Conservation (phyloP, 2,888 invertebrate genomes). For the Xiphydria camelus region DNA sequence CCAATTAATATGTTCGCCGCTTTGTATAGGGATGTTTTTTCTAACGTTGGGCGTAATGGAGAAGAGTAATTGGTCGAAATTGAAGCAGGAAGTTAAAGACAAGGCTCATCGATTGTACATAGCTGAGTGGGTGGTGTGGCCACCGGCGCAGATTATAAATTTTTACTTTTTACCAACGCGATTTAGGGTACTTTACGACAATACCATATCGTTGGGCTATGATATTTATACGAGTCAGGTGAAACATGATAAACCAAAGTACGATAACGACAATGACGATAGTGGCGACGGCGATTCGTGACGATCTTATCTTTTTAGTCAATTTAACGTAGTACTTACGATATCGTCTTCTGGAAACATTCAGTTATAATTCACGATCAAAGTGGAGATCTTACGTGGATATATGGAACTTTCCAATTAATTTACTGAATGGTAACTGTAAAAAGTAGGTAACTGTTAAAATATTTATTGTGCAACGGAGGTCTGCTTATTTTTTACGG, state of each 20-base stretch:
- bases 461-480: too few species aligned
- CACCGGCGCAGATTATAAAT: conserved; percentile 89
- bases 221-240: conserved; percentile 84
- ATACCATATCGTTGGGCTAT: conserved; percentile 80
- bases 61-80: conserved; percentile 63
- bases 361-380: too few species aligned
- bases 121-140: conserved; percentile 93
- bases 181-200: conserved; percentile 86
- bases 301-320: too few species aligned
- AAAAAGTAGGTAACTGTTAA: too few species aligned
- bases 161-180: conserved; percentile 83
- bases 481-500: too few species aligned
- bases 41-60: conserved; percentile 75
- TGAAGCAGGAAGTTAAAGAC: conserved; percentile 68
- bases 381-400: too few species aligned
- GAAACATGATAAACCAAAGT: conserved; percentile 61
- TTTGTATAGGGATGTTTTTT: conserved; percentile 78
- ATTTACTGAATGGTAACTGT: too few species aligned
- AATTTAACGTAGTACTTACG: too few species aligned
- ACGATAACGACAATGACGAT: conserved; percentile 15
- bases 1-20: conserved; percentile 82
- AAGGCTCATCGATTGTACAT: conserved; percentile 80
- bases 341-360: too few species aligned
- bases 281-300: too few species aligned
- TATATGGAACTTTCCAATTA: too few species aligned